A percentile compares a stretch with the other conserved stretches of the same genome.
phyloP scores from a whole-genome alignment of 2,888 invertebrate species.

The Tenthredo mesomela region DNA sequence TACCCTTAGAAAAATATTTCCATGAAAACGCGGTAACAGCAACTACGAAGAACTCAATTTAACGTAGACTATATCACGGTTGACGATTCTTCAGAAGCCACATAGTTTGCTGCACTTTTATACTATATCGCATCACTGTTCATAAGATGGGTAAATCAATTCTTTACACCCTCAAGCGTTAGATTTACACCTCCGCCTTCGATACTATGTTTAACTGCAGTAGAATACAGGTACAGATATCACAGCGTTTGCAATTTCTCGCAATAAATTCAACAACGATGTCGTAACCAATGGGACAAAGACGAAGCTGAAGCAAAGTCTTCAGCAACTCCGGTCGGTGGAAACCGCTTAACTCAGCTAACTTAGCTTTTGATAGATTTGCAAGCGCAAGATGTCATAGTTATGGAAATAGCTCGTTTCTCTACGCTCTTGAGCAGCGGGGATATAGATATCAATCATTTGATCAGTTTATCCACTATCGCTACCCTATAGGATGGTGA shows the following conservation, averaged over 20 bases:
- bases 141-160: neutral
- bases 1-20: neutral
- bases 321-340: neutral
- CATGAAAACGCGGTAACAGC: neutral
- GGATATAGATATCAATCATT: neutral
- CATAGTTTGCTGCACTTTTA: constrained; percentile 11
- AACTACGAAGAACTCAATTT: neutral
- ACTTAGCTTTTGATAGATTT: constrained; percentile 19
- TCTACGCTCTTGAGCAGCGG: neutral
- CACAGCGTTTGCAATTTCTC: neutral
- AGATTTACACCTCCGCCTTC: neutral
- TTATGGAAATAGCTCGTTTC: neutral
- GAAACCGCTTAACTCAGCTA: neutral
- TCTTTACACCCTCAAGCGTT: neutral
- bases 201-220: neutral
- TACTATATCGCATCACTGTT: constrained; percentile 30
- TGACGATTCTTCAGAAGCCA: neutral
- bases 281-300: neutral
- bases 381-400: neutral
- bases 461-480: neutral
- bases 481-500: neutral
- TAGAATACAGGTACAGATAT: neutral
- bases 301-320: neutral
- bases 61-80: neutral
- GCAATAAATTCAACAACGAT: constrained; percentile 2